Percentiles rank a stretch among this genome's conserved stretches.
phyloP scores from a whole-genome alignment of 2,797 vertebrate genomes.

The Halcyon leucocephala region DNA sequence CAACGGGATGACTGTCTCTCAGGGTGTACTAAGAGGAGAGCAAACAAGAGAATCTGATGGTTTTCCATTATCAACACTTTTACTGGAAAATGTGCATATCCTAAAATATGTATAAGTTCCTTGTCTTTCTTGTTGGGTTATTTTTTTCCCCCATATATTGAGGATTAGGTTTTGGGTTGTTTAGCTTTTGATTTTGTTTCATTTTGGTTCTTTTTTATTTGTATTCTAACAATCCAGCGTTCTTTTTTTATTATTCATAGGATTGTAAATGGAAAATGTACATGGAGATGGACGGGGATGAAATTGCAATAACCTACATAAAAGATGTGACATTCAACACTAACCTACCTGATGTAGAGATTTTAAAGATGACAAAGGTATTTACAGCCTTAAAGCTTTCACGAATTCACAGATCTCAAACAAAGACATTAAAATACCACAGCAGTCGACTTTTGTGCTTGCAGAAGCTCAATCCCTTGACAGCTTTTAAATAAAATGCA shows the following conservation, averaged over 20 bases:
- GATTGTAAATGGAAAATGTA: slow-evolving; percentile 99
- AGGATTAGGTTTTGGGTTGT: background rate
- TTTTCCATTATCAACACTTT: slow-evolving; percentile 12
- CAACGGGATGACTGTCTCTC: background rate
- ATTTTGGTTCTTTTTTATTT: slow-evolving; percentile 23
- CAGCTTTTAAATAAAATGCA: slow-evolving; percentile 78
- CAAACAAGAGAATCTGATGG: background rate
- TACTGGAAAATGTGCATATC: background rate
- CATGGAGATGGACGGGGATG: slow-evolving; percentile 97
- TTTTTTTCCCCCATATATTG: background rate
- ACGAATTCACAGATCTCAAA: slow-evolving; percentile 76
- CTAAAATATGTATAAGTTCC: background rate
- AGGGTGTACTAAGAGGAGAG: background rate
- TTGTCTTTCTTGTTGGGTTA: background rate
- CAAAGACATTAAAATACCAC: slow-evolving; percentile 82
- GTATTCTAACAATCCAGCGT: slow-evolving; percentile 61
- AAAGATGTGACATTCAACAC: slow-evolving; percentile 95
- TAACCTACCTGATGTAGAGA: slow-evolving; percentile 88
- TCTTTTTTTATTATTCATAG: slow-evolving; percentile 83
- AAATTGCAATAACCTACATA: slow-evolving; percentile 95
- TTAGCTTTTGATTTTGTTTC: background rate
- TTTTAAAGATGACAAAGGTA: slow-evolving; percentile 96
- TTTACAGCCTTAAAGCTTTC: slow-evolving; percentile 79
- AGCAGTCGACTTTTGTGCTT: slow-evolving; percentile 79
- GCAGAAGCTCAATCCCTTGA: slow-evolving; percentile 67